phyloP scores from a whole-genome alignment of 2,113 vertebrate genomes.

The Tiliqua scincoides region DNA sequence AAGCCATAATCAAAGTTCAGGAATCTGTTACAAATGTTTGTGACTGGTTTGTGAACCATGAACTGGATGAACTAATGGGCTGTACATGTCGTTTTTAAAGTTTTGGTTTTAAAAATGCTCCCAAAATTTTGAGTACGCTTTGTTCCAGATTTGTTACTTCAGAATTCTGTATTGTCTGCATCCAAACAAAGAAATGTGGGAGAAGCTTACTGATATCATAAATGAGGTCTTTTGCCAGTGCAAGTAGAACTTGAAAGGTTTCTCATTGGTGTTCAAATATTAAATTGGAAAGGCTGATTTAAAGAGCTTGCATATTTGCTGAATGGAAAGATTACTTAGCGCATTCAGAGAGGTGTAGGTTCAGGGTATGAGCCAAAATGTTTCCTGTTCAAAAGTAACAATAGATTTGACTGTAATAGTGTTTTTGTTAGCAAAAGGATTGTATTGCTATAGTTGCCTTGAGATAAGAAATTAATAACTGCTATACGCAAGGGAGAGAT shows the following conservation, averaged over 20 bases:
- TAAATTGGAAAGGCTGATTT: background rate
- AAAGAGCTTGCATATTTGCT: constrained; percentile 18
- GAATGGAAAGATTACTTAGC: constrained; percentile 55
- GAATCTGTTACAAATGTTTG: too few species aligned
- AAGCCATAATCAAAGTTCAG: background rate
- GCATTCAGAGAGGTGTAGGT: constrained; percentile 38
- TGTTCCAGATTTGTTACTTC: background rate
- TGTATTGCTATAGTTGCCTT: constrained; percentile 25
- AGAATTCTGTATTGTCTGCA: constrained; percentile 13
- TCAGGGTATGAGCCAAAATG: constrained; percentile 5
- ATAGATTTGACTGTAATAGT: constrained; percentile 46
- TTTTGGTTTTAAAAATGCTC: too few species aligned
- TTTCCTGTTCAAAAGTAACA: constrained; percentile 63
- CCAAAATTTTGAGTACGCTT: background rate
- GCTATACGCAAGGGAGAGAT: background rate
- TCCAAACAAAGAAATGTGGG: background rate
- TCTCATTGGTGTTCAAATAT: background rate
- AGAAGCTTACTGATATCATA: background rate
- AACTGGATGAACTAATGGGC: too few species aligned
- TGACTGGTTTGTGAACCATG: too few species aligned
- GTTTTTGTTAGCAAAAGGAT: constrained; percentile 55
- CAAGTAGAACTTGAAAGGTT: constrained; percentile 18
- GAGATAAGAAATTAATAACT: background rate
- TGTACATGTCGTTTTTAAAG: too few species aligned
- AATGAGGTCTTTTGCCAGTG: background rate